Conservation (phyloP, 1,140 invertebrate species). For the Drosophila ogumai region DNA sequence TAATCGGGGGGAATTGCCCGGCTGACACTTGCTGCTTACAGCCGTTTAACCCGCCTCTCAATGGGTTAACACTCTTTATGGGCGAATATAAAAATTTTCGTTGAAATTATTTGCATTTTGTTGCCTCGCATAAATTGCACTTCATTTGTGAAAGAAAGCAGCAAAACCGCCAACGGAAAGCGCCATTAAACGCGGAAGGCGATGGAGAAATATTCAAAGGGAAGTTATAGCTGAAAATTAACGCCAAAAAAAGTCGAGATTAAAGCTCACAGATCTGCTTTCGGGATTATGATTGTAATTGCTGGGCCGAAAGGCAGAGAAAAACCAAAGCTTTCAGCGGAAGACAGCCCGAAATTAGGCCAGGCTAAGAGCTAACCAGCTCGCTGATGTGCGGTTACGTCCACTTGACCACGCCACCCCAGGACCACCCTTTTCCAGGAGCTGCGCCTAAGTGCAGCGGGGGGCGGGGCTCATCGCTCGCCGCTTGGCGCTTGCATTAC, state of each 20-base stretch:
- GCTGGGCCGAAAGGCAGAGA: not conserved
- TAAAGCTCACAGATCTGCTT: constrained; percentile 19
- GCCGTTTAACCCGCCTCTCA: constrained; percentile 67
- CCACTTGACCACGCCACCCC: constrained; percentile 34
- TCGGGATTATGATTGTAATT: constrained; percentile 28
- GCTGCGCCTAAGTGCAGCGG: constrained; percentile 34
- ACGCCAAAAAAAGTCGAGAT: not conserved
- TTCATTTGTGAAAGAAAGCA: constrained; percentile 34
- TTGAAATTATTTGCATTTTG: constrained; percentile 71
- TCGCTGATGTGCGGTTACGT: constrained; percentile 64
- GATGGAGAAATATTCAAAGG: constrained; percentile 20
- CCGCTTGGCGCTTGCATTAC: constrained; percentile 63
- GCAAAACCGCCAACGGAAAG: constrained; percentile 9
- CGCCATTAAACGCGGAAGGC: constrained; percentile 20
- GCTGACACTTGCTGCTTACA: constrained; percentile 78
- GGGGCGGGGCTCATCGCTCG: constrained; percentile 42
- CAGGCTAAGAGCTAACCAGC: constrained; percentile 43
- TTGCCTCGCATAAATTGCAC: constrained; percentile 66
- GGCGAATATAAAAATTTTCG: constrained; percentile 53
- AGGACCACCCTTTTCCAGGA: not conserved
- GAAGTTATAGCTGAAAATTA: constrained; percentile 19
- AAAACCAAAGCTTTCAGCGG: constrained; percentile 54
- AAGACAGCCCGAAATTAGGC: constrained; percentile 63
- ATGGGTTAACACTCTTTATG: constrained; percentile 64
- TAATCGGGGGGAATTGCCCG: constrained; percentile 67